Percentiles rank a stretch among this genome's conserved stretches.
Conservation (phyloP, 2,888 invertebrate genomes). For the Chaetogeoica ovagalla region DNA sequence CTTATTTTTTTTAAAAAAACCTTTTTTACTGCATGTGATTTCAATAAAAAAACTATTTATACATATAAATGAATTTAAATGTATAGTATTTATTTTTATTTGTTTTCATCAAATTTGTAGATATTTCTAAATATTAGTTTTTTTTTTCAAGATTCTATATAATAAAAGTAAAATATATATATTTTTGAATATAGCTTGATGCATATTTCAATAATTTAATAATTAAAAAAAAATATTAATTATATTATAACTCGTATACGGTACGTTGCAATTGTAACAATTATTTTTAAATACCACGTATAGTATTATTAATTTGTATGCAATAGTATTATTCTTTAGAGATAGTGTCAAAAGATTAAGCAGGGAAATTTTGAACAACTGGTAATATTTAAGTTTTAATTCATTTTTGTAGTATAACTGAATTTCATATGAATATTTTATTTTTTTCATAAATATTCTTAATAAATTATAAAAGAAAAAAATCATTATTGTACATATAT, state of each 20-base stretch:
- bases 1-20: neutral
- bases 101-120: neutral
- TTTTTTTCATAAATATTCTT: neutral
- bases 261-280: no score
- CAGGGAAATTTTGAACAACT: slow-evolving; percentile 31
- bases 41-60: slow-evolving; percentile 8
- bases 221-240: slow-evolving; percentile 23
- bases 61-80: neutral
- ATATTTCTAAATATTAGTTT: neutral
- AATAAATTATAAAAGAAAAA: no score
- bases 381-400: neutral
- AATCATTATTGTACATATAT: no score
- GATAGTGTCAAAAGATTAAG: slow-evolving; percentile 26
- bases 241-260: slow-evolving; percentile 2
- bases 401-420: neutral
- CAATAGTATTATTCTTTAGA: slow-evolving; percentile 18
- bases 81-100: slow-evolving; percentile 2
- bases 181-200: slow-evolving; percentile 14
- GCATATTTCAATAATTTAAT: neutral
- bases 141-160: slow-evolving; percentile 7
- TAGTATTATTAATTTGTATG: slow-evolving; percentile 22
- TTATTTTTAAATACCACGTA: neutral
- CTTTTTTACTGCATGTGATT: slow-evolving; percentile 21
- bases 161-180: neutral
- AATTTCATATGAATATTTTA: neutral